phyloP scores from a whole-genome alignment of 2,888 invertebrate species.

The Automeris io region DNA sequence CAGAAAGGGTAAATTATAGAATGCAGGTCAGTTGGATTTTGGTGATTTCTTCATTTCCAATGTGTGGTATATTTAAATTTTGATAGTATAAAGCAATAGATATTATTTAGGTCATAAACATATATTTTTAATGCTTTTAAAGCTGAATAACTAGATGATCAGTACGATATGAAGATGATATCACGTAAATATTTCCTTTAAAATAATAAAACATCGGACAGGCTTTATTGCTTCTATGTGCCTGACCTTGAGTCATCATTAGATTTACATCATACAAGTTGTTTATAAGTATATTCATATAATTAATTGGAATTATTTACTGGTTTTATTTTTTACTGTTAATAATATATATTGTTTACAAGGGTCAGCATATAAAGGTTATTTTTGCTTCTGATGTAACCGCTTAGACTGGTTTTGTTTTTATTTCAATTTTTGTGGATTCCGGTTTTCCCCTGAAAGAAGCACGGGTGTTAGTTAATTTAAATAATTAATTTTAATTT shows the following conservation, averaged over 20 bases:
- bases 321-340: neutral
- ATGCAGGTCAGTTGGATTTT: too few species aligned
- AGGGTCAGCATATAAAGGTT: neutral
- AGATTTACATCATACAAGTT: slow-evolving; percentile 3
- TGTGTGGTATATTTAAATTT: too few species aligned
- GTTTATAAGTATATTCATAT: neutral
- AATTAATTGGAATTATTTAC: neutral
- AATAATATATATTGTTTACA: neutral
- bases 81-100: too few species aligned
- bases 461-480: neutral
- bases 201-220: slow-evolving; percentile 4
- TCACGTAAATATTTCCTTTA: slow-evolving; percentile 3
- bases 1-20: too few species aligned
- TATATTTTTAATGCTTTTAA: too few species aligned
- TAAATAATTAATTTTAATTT: neutral
- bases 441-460: neutral
- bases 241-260: slow-evolving; percentile 5
- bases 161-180: neutral
- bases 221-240: slow-evolving; percentile 1
- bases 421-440: neutral
- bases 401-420: neutral
- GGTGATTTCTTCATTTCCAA: too few species aligned
- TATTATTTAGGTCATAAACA: too few species aligned
- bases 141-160: too few species aligned
- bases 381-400: neutral